These are phyloP conservation scores for Lycorma delicatula DNA, from an alignment of 1,140 invertebrate genomes.

Conservation along the genomic window DNA sequence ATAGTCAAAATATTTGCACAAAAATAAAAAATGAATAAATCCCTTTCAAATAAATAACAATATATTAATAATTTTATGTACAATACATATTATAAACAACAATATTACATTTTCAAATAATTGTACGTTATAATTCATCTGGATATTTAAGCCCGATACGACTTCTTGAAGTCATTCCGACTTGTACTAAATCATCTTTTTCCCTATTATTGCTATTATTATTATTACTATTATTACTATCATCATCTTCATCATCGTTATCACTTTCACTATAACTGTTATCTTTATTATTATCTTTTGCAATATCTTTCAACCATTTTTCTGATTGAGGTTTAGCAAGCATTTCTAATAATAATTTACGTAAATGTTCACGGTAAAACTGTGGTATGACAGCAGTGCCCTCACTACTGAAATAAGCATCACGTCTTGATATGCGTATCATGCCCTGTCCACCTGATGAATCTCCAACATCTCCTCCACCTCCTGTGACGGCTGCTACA, in stretches of 20 bases:
- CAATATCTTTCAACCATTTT: neutral
- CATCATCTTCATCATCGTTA: too few relatives aligned
- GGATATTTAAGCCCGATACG: slow-evolving; percentile 12
- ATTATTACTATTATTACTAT: too few relatives aligned
- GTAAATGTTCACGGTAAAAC: slow-evolving; percentile 1
- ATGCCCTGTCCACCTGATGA: slow-evolving; percentile 9
- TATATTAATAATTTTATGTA: too few relatives aligned
- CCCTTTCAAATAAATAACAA: too few relatives aligned
- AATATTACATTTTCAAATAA: too few relatives aligned
- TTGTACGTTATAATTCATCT: slow-evolving; percentile 13
- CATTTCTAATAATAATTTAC: slow-evolving; percentile 8
- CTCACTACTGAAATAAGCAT: slow-evolving; percentile 18
- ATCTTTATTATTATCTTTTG: too few relatives aligned
- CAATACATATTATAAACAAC: too few relatives aligned
- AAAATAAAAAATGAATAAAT: too few relatives aligned
- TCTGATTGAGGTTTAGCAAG: slow-evolving; percentile 8
- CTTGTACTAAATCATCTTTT: slow-evolving; percentile 13
- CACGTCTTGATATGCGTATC: slow-evolving; percentile 12
- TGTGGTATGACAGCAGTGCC: slow-evolving; percentile 15
- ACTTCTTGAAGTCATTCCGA: slow-evolving; percentile 3
- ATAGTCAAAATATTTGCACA: too few relatives aligned
- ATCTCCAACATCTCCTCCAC: slow-evolving; percentile 9
- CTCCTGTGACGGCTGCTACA: slow-evolving; percentile 8
- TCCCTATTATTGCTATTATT: neutral
- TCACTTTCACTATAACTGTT: too few relatives aligned